Percentiles rank a stretch among this genome's conserved stretches.
phyloP scores from a whole-genome alignment of 2,113 vertebrate species.

The Odobenus rosmarus region DNA sequence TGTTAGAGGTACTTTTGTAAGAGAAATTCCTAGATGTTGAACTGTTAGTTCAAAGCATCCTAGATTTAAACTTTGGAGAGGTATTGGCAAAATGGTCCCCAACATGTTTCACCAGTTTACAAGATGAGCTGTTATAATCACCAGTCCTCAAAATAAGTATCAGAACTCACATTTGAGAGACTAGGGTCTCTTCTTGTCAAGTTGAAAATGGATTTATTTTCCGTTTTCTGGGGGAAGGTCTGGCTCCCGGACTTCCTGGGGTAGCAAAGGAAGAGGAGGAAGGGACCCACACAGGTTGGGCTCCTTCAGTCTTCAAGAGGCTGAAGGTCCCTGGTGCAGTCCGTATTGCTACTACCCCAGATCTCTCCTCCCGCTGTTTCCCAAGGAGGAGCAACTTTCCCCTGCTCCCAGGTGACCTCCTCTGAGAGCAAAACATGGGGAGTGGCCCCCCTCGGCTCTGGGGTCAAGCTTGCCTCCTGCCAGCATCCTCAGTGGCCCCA shows the following conservation, averaged over 20 bases:
- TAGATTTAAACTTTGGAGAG: not conserved
- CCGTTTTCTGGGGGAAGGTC: not conserved
- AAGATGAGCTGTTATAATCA: not conserved
- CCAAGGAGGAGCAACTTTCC: not conserved
- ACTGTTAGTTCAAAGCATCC: not conserved
- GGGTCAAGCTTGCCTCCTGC: constrained; percentile 30
- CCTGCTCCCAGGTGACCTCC: constrained; percentile 39
- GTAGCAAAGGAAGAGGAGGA: not conserved
- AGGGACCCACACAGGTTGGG: not conserved
- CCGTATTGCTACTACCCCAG: accelerated
- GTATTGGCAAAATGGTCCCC: not conserved
- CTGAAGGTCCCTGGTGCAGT: accelerated
- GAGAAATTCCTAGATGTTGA: not conserved
- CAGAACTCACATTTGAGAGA: not conserved
- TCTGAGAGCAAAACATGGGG: not conserved
- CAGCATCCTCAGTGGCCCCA: constrained; percentile 45
- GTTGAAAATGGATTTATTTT: not conserved
- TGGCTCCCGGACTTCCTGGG: not conserved
- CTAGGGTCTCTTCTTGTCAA: not conserved
- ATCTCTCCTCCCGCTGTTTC: not conserved
- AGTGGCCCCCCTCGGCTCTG: not conserved
- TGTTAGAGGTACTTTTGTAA: not conserved
- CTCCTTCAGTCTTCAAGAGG: not conserved
- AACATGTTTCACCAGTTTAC: not conserved
- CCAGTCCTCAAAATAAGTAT: not conserved